Percentiles rank a stretch among this genome's conserved stretches.
These are phyloP conservation scores for Pseudochromis fuscus DNA, from an alignment of 2,797 vertebrate genomes.

Conservation along the genomic window DNA sequence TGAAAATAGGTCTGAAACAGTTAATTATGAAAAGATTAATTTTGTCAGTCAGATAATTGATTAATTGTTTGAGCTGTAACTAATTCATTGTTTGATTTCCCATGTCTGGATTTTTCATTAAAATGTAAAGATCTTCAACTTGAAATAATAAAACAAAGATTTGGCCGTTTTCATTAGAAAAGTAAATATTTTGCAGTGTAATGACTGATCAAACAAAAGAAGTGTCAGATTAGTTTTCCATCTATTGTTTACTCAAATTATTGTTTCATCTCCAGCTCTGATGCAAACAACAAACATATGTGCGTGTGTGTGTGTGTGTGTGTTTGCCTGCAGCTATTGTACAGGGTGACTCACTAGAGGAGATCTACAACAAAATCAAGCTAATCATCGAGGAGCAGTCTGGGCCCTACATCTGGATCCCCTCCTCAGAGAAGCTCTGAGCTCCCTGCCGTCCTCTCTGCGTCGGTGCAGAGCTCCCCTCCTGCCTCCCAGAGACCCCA, in stretches of 20 bases:
- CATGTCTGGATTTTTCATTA: background rate
- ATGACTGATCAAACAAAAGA: background rate
- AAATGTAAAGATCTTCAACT: background rate
- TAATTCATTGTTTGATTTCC: background rate
- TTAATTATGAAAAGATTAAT: no score
- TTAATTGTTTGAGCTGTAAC: no score
- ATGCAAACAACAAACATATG: background rate
- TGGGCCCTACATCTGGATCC: constrained; percentile 99
- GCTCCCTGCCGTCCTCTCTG: constrained; percentile 79
- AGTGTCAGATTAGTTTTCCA: background rate
- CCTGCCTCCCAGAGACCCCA: constrained; percentile 88
- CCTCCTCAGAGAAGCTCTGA: constrained; percentile 99
- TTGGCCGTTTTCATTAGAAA: background rate
- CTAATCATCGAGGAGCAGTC: constrained; percentile 99
- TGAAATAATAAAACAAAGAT: background rate
- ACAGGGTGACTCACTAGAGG: constrained; percentile 99
- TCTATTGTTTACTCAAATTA: background rate
- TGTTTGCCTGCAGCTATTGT: constrained; percentile 90
- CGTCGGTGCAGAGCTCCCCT: constrained; percentile 68
- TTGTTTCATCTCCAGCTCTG: background rate
- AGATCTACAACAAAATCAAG: constrained; percentile 99
- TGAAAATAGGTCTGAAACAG: no score
- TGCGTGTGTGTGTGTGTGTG: constrained; percentile 24
- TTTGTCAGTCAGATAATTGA: no score
- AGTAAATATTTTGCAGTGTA: background rate